Evolutionary conservation across 2,797 vertebrate species (phyloP), one percentile per base, ranked within the genome.

Genomic region (Microtus californicus): DNA sequence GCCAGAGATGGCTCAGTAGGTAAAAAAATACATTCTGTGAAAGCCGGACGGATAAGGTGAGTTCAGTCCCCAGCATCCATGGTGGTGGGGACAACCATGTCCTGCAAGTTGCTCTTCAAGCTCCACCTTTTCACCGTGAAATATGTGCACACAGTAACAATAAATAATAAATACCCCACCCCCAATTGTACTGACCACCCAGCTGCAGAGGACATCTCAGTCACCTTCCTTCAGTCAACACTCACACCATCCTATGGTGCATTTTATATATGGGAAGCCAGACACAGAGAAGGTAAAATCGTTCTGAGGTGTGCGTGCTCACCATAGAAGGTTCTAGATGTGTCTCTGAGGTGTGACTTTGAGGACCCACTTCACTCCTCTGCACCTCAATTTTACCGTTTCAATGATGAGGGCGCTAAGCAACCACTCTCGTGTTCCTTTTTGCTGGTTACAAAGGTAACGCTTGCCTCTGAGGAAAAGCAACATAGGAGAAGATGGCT

Each of bases 121-220:
- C 27, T 63, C 27, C 23, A 43, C 37, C 8, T 17, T 11, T 43
- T 61, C 27, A 82, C 80, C 14, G 0, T 43, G 56, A 61, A 14
- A 10, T 25, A 9, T 17, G 3, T 5, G 1, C 14, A 45, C 81
- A 45, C 29, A 48, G 3, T 13, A 67, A 45, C 31, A 4, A 45
- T 67, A 67, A 61, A 67, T 48, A 34, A 15, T 61, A 43, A 27
- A 21, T 74, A 74, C 5, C 73, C 4, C 21, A 6, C 37, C 25
- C 9, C 13, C 4, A 0, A 8, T 34, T 9, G n/a, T 73, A 13
- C 5, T 7, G 56, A 74, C 43, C 19, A 7, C 6, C 45, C 3
- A 25, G 10, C 63, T 10, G 7, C 21, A 29, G 6, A 25, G 40
- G 76, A 78, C 12, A 1, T 23, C 5, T 59, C 43, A 48, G 43